Evolutionary conservation across 53 echinoderm and acorn worm genomes (phyloP).

Genomic region (Luidia sarsii): DNA sequence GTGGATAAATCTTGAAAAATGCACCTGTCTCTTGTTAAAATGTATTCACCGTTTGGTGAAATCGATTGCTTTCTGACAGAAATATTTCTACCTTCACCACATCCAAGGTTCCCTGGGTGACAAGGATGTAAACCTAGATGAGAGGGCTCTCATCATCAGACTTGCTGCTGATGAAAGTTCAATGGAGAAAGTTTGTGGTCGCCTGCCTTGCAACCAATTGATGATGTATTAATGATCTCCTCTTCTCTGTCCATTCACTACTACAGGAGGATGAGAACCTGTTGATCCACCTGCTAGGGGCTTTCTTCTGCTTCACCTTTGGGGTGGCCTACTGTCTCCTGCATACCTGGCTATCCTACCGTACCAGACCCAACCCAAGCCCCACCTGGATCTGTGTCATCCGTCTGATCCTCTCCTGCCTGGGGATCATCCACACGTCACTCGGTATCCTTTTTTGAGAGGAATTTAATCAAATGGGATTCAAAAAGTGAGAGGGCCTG

Average conservation of each 20-base stretch:
- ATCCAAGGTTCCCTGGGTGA: too few species aligned
- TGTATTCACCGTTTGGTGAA: too few species aligned
- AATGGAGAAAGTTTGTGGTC: too few species aligned
- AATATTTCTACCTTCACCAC: too few species aligned
- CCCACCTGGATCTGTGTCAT: conserved; percentile 59
- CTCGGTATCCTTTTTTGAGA: conserved; percentile 76
- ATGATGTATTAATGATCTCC: background rate
- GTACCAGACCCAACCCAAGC: conserved; percentile 59
- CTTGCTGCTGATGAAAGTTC: background rate
- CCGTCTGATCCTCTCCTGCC: conserved; percentile 50
- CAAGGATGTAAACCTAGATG: too few species aligned
- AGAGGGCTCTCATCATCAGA: too few species aligned
- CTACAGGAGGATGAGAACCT: conserved; percentile 79
- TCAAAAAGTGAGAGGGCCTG: too few species aligned
- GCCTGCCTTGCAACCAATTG: too few species aligned
- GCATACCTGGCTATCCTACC: conserved; percentile 81
- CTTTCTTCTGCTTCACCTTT: conserved; percentile 78
- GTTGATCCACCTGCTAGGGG: conserved; percentile 74
- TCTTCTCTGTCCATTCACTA: conserved; percentile 4
- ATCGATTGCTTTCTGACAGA: too few species aligned
- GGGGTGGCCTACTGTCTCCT: conserved; percentile 77
- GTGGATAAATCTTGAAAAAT: too few species aligned
- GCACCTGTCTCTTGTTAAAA: too few species aligned
- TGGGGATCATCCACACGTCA: conserved; percentile 33
- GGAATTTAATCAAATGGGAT: too few species aligned